Base-by-base conservation (phyloP, 2,888 invertebrate species). In the Ennomos fuscantarius region DNA sequence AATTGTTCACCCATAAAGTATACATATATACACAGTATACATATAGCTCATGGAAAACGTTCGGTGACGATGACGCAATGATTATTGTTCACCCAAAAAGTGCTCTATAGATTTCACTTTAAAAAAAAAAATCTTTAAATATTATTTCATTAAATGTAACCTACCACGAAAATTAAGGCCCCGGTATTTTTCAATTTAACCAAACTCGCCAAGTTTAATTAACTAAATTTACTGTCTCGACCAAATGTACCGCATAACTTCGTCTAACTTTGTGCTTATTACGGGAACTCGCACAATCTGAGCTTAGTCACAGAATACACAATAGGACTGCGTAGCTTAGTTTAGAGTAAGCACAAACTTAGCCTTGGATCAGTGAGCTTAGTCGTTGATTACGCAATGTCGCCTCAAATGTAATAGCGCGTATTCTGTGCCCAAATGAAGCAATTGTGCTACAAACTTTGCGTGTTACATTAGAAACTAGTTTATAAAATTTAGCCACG, bases 181-280 rank as follows among this genome's bases (percentile, higher is more conserved):
- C n/a, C 6, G 24, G 24, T 24, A 24, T 24, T 24, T 24, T 6
- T 24, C 1, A 24, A 24, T 24, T 24, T 24, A 24, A 24, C 1
- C 5, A 24, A 24, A 24, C 24, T 24, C 24, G 24, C 24, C 15
- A 3, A 24, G 6, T 24, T 24, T 24, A 24, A 24, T 47, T 47
- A 47, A 32, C 43, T 34, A 41, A 54, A 42, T 43, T 55, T 33
- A 42, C 39, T 12, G 11, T 35, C 24, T 24, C 42, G 34, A 37
- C 32, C 34, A 40, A 50, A 50, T 36, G 15, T 15, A 37, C 46
- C 44, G 42, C 42, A 37, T 13, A 51, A 56, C 51, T 51, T 51
- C 24, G 36, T 47, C 37, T 35, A 49, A 53, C 48, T 52, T 47
- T 44, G 52, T 45, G 52, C 48, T 57, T 57, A 48, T 52, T 57